A percentile compares a stretch with the other conserved stretches of the same genome.
Evolutionary conservation across 2,888 invertebrate genomes (phyloP).

Genomic region (Eremobia ochroleuca): DNA sequence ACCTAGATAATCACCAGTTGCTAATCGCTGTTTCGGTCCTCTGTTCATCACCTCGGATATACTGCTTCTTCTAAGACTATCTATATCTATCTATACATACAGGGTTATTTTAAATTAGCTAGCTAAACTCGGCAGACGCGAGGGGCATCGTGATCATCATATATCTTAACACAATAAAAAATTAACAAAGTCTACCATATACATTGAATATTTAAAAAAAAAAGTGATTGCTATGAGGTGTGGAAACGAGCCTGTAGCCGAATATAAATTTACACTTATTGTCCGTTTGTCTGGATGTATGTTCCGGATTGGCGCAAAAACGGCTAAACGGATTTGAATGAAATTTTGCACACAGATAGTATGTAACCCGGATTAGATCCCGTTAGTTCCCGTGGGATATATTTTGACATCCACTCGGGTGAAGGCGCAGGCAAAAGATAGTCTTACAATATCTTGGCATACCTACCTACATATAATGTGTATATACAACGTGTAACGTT

Average conservation of each 20-base stretch:
- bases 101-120: too few relatives aligned
- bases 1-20: slow-evolving; percentile 6
- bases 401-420: neutral
- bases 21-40: neutral
- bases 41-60: neutral
- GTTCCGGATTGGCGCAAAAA: neutral
- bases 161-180: neutral
- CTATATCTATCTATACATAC: too few relatives aligned
- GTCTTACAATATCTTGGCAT: neutral
- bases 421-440: neutral
- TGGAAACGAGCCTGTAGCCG: neutral
- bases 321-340: neutral
- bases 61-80: slow-evolving; percentile 4
- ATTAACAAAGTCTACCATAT: neutral
- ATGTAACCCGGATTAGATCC: neutral
- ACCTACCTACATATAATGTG: too few relatives aligned
- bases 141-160: too few relatives aligned
- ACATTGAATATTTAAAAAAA: neutral
- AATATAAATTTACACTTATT: neutral
- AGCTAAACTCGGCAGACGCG: too few relatives aligned
- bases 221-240: neutral
- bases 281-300: neutral
- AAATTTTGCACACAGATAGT: neutral
- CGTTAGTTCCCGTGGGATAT: neutral
- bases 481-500: too few relatives aligned